A percentile compares a stretch with the other conserved stretches of the same genome.
These are phyloP conservation scores for Acanthurus leucopareius DNA, from an alignment of 2,797 vertebrate genomes.

Conservation along the genomic window DNA sequence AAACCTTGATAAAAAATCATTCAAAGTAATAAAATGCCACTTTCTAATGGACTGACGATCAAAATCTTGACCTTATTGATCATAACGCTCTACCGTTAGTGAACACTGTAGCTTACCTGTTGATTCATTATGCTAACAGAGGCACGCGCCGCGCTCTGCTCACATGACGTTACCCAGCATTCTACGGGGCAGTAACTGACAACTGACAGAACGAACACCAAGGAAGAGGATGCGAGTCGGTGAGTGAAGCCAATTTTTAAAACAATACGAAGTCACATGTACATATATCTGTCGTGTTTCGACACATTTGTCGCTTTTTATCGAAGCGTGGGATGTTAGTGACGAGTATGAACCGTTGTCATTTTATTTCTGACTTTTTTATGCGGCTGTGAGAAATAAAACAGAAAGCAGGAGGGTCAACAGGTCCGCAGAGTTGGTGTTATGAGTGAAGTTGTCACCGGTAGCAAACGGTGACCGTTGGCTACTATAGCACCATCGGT, in stretches of 20 bases:
- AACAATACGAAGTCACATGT: too few relatives aligned
- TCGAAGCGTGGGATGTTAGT: rapidly evolving
- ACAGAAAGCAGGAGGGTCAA: not conserved
- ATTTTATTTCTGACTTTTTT: not conserved
- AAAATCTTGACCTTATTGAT: rapidly evolving
- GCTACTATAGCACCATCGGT: too few relatives aligned
- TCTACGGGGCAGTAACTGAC: slow-evolving; percentile 37
- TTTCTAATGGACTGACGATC: not conserved
- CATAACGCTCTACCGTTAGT: rapidly evolving
- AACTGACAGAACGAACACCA: not conserved
- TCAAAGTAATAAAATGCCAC: rapidly evolving
- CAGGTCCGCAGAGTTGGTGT: slow-evolving; percentile 29
- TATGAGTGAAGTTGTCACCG: slow-evolving; percentile 20
- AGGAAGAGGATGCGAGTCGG: slow-evolving; percentile 64
- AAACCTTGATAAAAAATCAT: not conserved
- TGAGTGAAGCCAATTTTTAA: slow-evolving; percentile 29
- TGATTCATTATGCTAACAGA: not conserved
- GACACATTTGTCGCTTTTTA: rapidly evolving
- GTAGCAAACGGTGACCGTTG: not conserved
- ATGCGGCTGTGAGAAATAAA: not conserved
- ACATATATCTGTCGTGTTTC: not conserved
- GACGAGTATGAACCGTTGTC: not conserved
- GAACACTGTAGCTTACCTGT: slow-evolving; percentile 4
- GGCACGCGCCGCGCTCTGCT: slow-evolving; percentile 17
- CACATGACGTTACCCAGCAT: slow-evolving; percentile 68